phyloP scores from a whole-genome alignment of 1,140 invertebrate species.

The Vollenhovia emeryi region DNA sequence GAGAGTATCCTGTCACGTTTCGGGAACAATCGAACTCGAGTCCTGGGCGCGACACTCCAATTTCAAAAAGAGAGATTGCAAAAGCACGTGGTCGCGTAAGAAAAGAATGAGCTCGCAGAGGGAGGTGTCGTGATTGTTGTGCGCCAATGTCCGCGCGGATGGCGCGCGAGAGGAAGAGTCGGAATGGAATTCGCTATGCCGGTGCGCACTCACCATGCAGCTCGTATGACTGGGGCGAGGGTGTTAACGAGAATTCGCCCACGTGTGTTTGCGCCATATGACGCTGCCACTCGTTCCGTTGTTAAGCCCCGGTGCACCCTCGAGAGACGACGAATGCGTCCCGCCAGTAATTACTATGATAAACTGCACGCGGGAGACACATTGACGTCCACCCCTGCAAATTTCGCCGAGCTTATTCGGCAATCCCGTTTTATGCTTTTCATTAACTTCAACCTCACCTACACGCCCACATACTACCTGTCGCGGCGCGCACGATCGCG shows the following conservation, averaged over 20 bases:
- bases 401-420: constrained; percentile 54
- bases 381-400: constrained; percentile 54
- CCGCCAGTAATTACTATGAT: constrained; percentile 80
- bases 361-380: constrained; percentile 73
- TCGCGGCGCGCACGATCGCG: background rate
- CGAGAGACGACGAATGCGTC: constrained; percentile 66
- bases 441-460: constrained; percentile 19
- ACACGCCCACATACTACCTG: background rate
- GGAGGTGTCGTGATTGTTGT: constrained; percentile 6
- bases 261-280: constrained; percentile 76
- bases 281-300: constrained; percentile 75
- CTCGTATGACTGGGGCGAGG: constrained; percentile 74
- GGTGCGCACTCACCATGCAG: constrained; percentile 69
- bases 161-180: background rate
- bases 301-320: constrained; percentile 71
- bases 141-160: background rate
- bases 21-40: constrained; percentile 69
- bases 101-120: background rate
- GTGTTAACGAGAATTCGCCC: constrained; percentile 79
- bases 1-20: constrained; percentile 49
- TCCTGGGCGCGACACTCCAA: constrained; percentile 73
- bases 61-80: constrained; percentile 73
- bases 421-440: constrained; percentile 39
- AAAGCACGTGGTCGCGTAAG: constrained; percentile 53
- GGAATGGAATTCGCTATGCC: constrained; percentile 70